Evolutionary conservation across 1,140 invertebrate genomes (phyloP).

Genomic region (Lepidurus arcticus): DNA sequence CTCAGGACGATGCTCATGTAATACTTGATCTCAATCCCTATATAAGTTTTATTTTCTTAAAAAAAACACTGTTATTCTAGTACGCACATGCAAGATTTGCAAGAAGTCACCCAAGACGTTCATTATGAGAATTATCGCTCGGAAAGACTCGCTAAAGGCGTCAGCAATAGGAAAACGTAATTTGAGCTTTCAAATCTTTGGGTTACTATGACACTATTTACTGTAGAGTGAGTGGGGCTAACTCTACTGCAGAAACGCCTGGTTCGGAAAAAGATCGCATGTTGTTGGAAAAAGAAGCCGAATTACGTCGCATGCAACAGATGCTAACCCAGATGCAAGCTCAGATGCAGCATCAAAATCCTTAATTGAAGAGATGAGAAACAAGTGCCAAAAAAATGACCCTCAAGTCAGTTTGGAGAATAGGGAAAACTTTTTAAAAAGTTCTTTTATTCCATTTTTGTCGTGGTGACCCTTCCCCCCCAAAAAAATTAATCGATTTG

Average conservation of each 20-base stretch:
- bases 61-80: constrained; percentile 46
- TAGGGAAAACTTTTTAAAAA: constrained; percentile 4
- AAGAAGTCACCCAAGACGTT: constrained; percentile 89
- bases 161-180: constrained; percentile 26
- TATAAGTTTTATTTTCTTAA: constrained; percentile 30
- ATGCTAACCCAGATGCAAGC: constrained; percentile 95
- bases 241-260: constrained; percentile 19
- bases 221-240: constrained; percentile 53
- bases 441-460: background rate
- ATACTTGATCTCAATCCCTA: background rate
- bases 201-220: constrained; percentile 71
- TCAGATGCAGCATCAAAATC: constrained; percentile 64
- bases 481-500: constrained; percentile 16
- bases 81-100: constrained; percentile 91
- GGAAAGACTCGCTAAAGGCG: constrained; percentile 71
- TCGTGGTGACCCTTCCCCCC: background rate
- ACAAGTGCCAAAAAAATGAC: constrained; percentile 23
- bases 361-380: constrained; percentile 17
- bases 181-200: constrained; percentile 79
- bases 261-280: constrained; percentile 68
- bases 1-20: constrained; percentile 88
- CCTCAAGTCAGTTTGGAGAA: background rate
- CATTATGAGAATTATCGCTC: constrained; percentile 95
- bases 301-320: constrained; percentile 91
- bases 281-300: constrained; percentile 49